Evolutionary conservation across 2,113 vertebrate species (phyloP).

Genomic region (Heterotilapia buettikoferi): DNA sequence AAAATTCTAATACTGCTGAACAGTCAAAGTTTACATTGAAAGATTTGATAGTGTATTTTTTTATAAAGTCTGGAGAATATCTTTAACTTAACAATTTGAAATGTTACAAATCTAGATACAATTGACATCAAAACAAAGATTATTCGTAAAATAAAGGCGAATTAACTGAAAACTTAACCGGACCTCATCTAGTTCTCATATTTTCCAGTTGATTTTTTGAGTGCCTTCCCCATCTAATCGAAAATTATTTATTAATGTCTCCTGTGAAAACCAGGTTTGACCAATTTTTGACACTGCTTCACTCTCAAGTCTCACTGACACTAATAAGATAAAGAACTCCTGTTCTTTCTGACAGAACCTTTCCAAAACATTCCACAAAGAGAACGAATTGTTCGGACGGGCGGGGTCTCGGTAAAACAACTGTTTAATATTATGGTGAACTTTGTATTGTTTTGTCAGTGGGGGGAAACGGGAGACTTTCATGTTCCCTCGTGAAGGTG

Average conservation of each 20-base stretch:
- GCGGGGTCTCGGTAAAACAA: constrained; percentile 20
- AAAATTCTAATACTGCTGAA: not conserved
- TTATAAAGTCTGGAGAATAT: not conserved
- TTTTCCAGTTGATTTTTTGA: not conserved
- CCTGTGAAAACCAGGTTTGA: not conserved
- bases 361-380: not conserved
- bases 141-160: not conserved
- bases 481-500: constrained; percentile 1
- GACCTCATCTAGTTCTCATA: not conserved
- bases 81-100: not conserved
- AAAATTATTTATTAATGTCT: not conserved
- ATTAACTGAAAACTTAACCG: not conserved
- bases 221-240: not conserved
- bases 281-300: not conserved
- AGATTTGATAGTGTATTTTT: not conserved
- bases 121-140: not conserved
- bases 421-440: constrained; percentile 32
- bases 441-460: constrained; percentile 29
- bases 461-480: constrained; percentile 26
- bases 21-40: not conserved
- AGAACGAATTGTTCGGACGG: constrained; percentile 1
- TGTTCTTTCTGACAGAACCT: not conserved
- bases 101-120: not conserved
- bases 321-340: not conserved
- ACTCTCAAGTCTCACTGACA: not conserved